Evolutionary conservation across 1,140 invertebrate species (phyloP).

Genomic region (Phymorhynchus buccinoides): DNA sequence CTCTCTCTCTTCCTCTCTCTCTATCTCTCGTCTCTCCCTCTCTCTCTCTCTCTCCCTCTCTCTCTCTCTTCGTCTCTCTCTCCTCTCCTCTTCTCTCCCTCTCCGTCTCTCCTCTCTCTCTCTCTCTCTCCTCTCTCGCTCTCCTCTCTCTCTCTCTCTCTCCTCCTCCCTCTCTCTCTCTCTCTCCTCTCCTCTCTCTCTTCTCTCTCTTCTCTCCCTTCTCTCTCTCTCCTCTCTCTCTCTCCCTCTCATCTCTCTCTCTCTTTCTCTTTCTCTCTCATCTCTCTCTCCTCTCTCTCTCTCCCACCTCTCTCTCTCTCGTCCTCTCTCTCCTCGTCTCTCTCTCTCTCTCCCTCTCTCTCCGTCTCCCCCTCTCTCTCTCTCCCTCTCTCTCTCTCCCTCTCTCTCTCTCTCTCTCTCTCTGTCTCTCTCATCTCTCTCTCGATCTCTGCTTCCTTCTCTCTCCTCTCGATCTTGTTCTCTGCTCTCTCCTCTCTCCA

Average conservation of each 20-base stretch:
- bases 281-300: too few relatives aligned
- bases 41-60: too few relatives aligned
- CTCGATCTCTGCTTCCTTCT: conserved; percentile 11
- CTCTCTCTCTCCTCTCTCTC: not conserved
- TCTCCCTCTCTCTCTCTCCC: not conserved
- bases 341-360: conserved; percentile 23
- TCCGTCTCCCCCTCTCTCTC: conserved; percentile 7
- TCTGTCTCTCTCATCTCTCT: not conserved
- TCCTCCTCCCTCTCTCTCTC: conserved; percentile 10
- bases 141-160: too few relatives aligned
- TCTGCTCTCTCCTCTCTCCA: not conserved
- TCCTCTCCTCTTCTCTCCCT: too few relatives aligned
- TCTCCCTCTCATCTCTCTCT: not conserved
- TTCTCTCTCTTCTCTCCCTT: not conserved
- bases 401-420: not conserved
- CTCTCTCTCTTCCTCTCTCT: too few relatives aligned
- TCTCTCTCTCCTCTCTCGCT: too few relatives aligned
- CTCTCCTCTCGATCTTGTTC: conserved; percentile 11
- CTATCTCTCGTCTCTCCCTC: too few relatives aligned
- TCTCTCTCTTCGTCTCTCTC: too few relatives aligned
- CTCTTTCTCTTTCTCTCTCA: too few relatives aligned
- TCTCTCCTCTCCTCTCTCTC: not conserved
- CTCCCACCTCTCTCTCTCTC: conserved; percentile 4
- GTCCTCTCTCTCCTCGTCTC: not conserved
- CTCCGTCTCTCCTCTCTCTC: too few relatives aligned